Base-by-base conservation (phyloP, 2,888 invertebrate genomes). In the Pseudococcus longispinus region DNA sequence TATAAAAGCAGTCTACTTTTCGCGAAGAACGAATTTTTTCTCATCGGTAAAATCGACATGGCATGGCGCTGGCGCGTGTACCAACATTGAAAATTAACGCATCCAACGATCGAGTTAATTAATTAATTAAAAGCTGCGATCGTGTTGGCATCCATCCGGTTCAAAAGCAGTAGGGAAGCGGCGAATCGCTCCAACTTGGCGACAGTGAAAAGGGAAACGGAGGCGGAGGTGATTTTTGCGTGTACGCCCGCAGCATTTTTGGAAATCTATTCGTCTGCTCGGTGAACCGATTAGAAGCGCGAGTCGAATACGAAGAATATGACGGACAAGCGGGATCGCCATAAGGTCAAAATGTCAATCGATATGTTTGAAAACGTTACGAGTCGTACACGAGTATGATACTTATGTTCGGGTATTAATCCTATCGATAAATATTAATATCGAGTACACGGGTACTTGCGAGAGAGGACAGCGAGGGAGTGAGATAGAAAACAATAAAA, bases 331-430 rank as follows among this genome's bases (percentile, higher is more conserved):
- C 11, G 26, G 8, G 74, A 74, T 37, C 13, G 37, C 74, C n/a
- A 32, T 37, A 37, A 13, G 74, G 74, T 74, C 74, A 74, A 74
- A 37, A 37, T 74, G 74, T 74, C 74, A 74, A 74, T 74, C 37
- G 29, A 2, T 5, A 20, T 60, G 4, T 4, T n/a, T n/a, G 2
- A 51, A 46, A 51, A n/a, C n/a, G 44, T 46, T 13, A 65, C 65
- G 26, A 26, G 18, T 26, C 4, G 26, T n/a, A n/a, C n/a, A n/a
- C n/a, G n/a, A n/a, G n/a, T n/a, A n/a, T n/a, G n/a, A n/a, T n/a
- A n/a, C n/a, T n/a, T n/a, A n/a, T n/a, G n/a, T n/a, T n/a, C n/a
- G n/a, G n/a, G n/a, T n/a, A n/a, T n/a, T n/a, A n/a, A n/a, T n/a
- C n/a, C n/a, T n/a, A n/a, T n/a, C n/a, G n/a, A n/a, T n/a, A n/a